Percentiles rank a stretch among this genome's conserved stretches.
Conservation (phyloP, 92 coral and sea anemone genomes). For the Zoanthus gigantus region DNA sequence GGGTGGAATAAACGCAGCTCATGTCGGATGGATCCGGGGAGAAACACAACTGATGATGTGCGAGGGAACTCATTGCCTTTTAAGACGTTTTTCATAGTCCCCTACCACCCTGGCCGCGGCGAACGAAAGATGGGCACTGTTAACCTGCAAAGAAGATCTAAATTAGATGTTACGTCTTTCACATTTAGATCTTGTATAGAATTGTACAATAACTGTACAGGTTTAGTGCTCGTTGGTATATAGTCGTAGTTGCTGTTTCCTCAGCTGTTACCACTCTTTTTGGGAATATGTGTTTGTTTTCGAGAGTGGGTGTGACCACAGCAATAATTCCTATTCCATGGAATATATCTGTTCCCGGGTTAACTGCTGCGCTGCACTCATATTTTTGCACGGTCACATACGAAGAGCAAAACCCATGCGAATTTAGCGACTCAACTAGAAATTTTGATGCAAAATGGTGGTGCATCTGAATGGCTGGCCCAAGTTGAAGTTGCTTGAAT, state of each 20-base stretch:
- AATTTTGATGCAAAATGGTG: slow-evolving; percentile 66
- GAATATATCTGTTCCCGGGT: slow-evolving; percentile 58
- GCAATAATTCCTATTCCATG: slow-evolving; percentile 74
- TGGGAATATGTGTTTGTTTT: slow-evolving; percentile 47
- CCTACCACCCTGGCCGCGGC: slow-evolving; percentile 65
- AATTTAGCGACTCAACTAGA: slow-evolving; percentile 56
- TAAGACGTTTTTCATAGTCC: slow-evolving; percentile 61
- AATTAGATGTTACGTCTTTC: slow-evolving; percentile 16
- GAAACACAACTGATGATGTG: slow-evolving; percentile 55
- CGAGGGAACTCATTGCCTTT: slow-evolving; percentile 56
- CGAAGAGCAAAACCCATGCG: slow-evolving; percentile 67
- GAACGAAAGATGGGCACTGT: slow-evolving; percentile 45
- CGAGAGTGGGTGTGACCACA: slow-evolving; percentile 17
- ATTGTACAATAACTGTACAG: background rate
- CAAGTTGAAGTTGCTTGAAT: slow-evolving; percentile 66
- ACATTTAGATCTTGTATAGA: slow-evolving; percentile 3
- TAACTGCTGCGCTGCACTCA: slow-evolving; percentile 62
- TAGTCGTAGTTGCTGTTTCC: slow-evolving; percentile 51
- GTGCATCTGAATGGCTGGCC: slow-evolving; percentile 66
- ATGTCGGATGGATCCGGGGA: slow-evolving; percentile 66
- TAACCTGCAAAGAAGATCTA: slow-evolving; percentile 38
- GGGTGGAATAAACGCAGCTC: slow-evolving; percentile 66
- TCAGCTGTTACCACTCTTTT: slow-evolving; percentile 49
- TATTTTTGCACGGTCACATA: slow-evolving; percentile 59
- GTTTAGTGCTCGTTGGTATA: background rate